These are phyloP conservation scores for Vireo griseus DNA, from an alignment of 2,797 vertebrate genomes.

Conservation along the genomic window DNA sequence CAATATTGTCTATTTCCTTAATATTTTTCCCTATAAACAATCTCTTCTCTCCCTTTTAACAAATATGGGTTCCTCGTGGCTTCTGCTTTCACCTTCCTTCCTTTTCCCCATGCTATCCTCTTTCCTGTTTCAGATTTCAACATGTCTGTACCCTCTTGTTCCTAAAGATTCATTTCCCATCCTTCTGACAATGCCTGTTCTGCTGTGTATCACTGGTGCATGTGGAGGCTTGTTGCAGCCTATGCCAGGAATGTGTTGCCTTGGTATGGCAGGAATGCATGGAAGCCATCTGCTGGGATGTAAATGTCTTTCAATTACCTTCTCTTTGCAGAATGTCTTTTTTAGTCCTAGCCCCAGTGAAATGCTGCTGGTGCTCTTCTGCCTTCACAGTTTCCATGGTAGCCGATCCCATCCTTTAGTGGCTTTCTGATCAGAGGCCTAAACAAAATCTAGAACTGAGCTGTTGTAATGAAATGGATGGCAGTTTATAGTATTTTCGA, in stretches of 20 bases:
- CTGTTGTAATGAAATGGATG: constrained; percentile 15
- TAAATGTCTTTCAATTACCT: neutral
- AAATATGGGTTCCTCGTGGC: accelerated
- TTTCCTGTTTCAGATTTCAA: neutral
- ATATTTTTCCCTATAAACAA: neutral
- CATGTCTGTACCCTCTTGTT: neutral
- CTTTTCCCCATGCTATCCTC: neutral
- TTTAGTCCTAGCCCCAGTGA: neutral
- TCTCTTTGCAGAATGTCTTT: neutral
- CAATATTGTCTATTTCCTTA: accelerated
- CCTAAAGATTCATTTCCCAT: neutral
- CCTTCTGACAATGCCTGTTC: neutral
- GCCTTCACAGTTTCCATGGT: constrained; percentile 39
- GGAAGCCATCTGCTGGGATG: neutral
- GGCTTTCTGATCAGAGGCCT: constrained; percentile 32
- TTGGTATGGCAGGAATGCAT: neutral
- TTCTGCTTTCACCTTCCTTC: neutral
- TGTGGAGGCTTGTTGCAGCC: neutral
- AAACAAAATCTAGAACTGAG: constrained; percentile 26
- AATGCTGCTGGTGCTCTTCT: constrained; percentile 8
- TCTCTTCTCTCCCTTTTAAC: neutral
- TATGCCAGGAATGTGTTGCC: neutral
- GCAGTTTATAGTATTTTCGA: neutral
- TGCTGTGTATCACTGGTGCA: neutral
- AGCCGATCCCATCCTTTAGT: neutral